Evolutionary conservation across 2,113 vertebrate species (phyloP).

Genomic region (Sinocyclocheilus anophthalmus): DNA sequence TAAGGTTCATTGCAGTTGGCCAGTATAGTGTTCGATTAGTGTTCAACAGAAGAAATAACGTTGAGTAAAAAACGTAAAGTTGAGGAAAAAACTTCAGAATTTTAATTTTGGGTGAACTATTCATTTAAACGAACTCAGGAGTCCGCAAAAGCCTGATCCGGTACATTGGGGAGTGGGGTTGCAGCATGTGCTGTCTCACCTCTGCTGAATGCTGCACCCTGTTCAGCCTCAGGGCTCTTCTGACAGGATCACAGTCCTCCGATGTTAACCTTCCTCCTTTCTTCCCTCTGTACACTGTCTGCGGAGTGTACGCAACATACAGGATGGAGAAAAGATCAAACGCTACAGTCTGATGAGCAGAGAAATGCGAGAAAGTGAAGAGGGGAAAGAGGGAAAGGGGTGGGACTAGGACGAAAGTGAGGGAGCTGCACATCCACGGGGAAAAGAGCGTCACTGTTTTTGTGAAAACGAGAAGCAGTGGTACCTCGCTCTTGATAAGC

Average conservation of each 20-base stretch:
- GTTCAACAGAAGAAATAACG: background rate
- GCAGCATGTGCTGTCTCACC: background rate
- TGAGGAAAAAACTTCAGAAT: background rate
- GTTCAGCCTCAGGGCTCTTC: conserved; percentile 28
- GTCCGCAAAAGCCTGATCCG: background rate
- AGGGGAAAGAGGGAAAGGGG: background rate
- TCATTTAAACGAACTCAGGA: background rate
- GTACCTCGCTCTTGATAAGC: background rate
- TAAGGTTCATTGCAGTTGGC: background rate
- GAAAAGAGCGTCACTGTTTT: background rate
- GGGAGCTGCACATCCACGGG: background rate
- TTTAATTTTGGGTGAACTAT: background rate
- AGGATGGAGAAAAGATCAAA: background rate
- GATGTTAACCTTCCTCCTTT: background rate
- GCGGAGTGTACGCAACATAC: background rate
- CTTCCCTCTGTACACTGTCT: background rate
- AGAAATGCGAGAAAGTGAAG: background rate
- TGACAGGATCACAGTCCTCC: conserved; percentile 16
- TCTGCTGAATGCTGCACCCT: conserved; percentile 14
- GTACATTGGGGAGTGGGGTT: background rate
- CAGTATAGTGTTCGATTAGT: background rate
- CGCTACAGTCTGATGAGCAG: background rate
- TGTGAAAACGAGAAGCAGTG: background rate
- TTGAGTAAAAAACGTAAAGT: too few relatives aligned
- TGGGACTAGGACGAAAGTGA: background rate